Conservation (phyloP, 1,140 invertebrate species). For the Drosophila virilis region DNA sequence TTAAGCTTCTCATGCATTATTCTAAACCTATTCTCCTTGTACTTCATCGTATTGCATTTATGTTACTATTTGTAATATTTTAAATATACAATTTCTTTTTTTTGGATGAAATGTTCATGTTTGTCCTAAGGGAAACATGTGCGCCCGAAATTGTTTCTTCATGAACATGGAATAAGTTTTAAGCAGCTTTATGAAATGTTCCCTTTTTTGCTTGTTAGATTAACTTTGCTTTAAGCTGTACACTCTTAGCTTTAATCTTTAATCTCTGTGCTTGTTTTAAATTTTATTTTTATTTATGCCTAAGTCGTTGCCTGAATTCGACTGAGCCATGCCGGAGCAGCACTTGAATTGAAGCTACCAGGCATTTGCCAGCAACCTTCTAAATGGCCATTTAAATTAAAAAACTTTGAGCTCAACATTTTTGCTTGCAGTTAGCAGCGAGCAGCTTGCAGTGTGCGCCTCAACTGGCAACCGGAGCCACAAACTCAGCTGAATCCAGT, state of each 20-base stretch:
- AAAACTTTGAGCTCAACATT: constrained; percentile 59
- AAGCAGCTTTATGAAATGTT: not conserved
- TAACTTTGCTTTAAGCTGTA: not conserved
- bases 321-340: not conserved
- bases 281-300: not conserved
- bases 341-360: constrained; percentile 25
- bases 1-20: no score
- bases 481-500: constrained; percentile 4
- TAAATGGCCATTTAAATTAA: constrained; percentile 75
- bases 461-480: not conserved
- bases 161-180: no score
- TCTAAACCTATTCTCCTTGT: no score
- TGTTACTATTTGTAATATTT: no score
- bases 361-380: constrained; percentile 58
- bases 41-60: no score
- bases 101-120: not conserved
- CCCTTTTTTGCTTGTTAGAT: not conserved
- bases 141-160: not conserved
- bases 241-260: not conserved
- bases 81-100: no score
- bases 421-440: constrained; percentile 14
- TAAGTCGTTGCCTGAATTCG: not conserved
- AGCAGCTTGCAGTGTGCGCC: constrained; percentile 4
- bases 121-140: not conserved
- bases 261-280: not conserved